Evolutionary conservation across 2,888 invertebrate species (phyloP), one percentile per base, ranked within the genome.

Genomic region (Drosophila cognata): DNA sequence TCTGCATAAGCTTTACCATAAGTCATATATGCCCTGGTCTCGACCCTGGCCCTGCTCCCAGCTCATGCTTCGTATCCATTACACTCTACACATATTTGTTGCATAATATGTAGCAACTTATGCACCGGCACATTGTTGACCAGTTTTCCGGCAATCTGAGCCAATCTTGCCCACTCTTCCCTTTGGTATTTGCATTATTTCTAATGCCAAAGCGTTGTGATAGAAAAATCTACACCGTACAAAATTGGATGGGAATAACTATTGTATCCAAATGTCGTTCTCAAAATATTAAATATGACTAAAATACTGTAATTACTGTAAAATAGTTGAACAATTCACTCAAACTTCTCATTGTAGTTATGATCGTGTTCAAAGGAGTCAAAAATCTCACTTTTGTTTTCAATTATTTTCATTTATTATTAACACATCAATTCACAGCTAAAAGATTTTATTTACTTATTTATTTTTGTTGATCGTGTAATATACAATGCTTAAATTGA

Each of bases 41-140:
- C 41, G n/a, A 46, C 10, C 43, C 28, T 28, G 28, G n/a, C 4
- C 10, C 43, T 60, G 10, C 43, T 8, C 31, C 21, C 2, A 25
- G 4, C 53, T 35, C 31, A 16, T 16, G 38, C 21, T 67, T 61
- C 61, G 70, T 70, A 51, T 70, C 66, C 41, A 58, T 64, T 66
- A 67, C 79, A 64, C 51, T 61, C 62, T 70, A 33, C 70, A 70
- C 89, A 84, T 89, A 86, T 84, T 84, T 84, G 81, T 81, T 83
- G 81, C 81, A 89, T 81, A 89, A 84, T 84, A 67, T 87, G 73
- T 84, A 63, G 84, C 74, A 80, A 80, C 89, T 86, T 89, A 83
- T 86, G 81, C 72, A 66, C 74, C 74, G 69, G 71, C 80, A 77
- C 82, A 88, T 83, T 84, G 84, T 83, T 86, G 84, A 84, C 89